Percentiles rank a stretch among this genome's conserved stretches.
Evolutionary conservation across 2,888 invertebrate genomes (phyloP).

Genomic region (Diachrysia chrysitis): DNA sequence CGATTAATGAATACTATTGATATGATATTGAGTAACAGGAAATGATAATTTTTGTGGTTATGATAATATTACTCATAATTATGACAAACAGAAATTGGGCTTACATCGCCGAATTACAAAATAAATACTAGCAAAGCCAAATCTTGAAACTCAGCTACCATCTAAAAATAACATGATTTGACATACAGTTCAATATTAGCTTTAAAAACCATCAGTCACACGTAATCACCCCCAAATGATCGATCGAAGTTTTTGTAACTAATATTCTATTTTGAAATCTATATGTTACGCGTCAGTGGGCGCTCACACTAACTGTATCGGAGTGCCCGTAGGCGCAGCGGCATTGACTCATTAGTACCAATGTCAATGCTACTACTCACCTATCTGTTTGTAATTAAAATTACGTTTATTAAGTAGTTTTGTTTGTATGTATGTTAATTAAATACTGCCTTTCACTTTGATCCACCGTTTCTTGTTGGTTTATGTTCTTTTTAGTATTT

Average conservation of each 20-base stretch:
- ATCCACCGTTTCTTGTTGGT: slow-evolving; percentile 45
- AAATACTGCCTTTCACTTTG: slow-evolving; percentile 44
- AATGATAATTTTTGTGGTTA: not conserved
- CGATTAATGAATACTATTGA: not conserved
- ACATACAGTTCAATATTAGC: not conserved
- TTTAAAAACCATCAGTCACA: not conserved
- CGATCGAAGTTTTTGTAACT: not conserved
- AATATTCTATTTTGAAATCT: slow-evolving; percentile 5
- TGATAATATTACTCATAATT: not conserved
- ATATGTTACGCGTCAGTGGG: slow-evolving; percentile 39
- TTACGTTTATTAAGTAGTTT: slow-evolving; percentile 59
- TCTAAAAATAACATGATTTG: not conserved
- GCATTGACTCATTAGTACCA: slow-evolving; percentile 71
- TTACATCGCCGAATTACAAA: no score
- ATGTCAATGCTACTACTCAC: slow-evolving; percentile 73
- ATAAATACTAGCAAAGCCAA: not conserved
- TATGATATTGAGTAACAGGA: not conserved
- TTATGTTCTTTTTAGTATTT: slow-evolving; percentile 15
- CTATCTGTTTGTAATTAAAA: slow-evolving; percentile 51
- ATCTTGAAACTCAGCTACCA: no score
- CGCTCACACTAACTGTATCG: slow-evolving; percentile 34
- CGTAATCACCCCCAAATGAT: not conserved
- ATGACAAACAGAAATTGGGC: not conserved
- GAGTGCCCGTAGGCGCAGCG: slow-evolving; percentile 42
- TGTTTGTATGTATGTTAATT: slow-evolving; percentile 46